Evolutionary conservation across 2,113 vertebrate species (phyloP).

Genomic region (Chaetodon auriga): DNA sequence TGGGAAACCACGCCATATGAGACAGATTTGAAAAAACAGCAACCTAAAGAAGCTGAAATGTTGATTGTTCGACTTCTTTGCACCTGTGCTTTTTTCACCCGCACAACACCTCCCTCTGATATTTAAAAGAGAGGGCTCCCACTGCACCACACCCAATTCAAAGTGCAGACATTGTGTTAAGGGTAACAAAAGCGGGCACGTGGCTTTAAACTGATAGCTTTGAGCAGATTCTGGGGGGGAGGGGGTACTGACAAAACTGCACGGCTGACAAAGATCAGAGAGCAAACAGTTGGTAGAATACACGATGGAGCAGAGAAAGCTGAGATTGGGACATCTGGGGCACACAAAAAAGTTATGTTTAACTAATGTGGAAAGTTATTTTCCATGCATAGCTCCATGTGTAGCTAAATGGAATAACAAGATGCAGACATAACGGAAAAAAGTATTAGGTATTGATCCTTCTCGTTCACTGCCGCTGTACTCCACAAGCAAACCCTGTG

Average conservation of each 20-base stretch:
- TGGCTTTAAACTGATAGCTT: conserved; percentile 33
- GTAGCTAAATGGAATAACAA: conserved; percentile 63
- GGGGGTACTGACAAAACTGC: conserved; percentile 9
- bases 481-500: conserved; percentile 19
- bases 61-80: conserved; percentile 69
- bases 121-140: conserved; percentile 2
- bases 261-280: conserved; percentile 19
- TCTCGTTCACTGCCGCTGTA: conserved; percentile 9
- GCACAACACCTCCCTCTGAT: conserved; percentile 27
- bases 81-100: conserved; percentile 56
- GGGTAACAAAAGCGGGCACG: conserved; percentile 22
- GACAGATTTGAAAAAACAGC: conserved; percentile 1
- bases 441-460: conserved; percentile 60
- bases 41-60: conserved; percentile 30
- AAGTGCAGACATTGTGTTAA: conserved; percentile 53
- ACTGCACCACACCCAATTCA: conserved; percentile 52
- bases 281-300: conserved; percentile 34
- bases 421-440: conserved; percentile 56
- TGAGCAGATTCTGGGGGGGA: conserved; percentile 48
- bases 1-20: conserved; percentile 42
- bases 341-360: conserved; percentile 37
- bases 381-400: conserved; percentile 54
- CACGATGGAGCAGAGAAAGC: conserved; percentile 56
- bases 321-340: conserved; percentile 27
- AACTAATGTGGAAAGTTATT: conserved; percentile 41